Evolutionary conservation across 2,113 vertebrate species (phyloP), one percentile per base, ranked within the genome.

Genomic region (Eolophus roseicapilla): DNA sequence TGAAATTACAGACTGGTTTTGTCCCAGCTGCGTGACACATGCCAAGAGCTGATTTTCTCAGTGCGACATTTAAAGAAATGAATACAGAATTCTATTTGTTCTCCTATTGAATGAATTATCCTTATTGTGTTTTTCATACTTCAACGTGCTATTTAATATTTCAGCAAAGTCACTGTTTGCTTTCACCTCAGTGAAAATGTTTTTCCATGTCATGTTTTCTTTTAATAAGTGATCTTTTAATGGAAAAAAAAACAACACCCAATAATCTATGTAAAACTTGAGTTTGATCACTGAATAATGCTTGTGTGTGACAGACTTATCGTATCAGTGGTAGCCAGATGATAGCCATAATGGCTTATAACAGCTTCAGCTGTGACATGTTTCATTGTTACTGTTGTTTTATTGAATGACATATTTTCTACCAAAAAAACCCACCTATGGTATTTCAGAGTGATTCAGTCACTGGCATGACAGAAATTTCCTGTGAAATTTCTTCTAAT

Each of bases 1-100:
- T 73, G 85, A 92, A 95, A 97, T 94, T 88, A 81, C 77, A 92
- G 50, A 53, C 35, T 92, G 29, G 13, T 94, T 96, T 78, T 86
- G 35, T 86, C 78, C 85, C 85, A 95, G 70, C 82, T 90, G 77
- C 29, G 3, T 69, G 95, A 86, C n/a, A 93, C 91, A 59, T 92
- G 67, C 53, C 65, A 95, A 96, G 76, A 97, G 39, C 44, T 89
- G 82, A 74, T 92, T 82, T 96, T 96, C 89, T 75, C 82, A 90
- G 49, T 46, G 43, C 71, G 52, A 89, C 44, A 65, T 96, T 95
- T 93, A 91, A 80, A 35, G 52, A 92, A 96, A 82, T 86, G 43
- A 94, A 95, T 87, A 67, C 59, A 90, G 39, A 67, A 88, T 95
- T 94, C 39, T 83, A 31, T 93, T 78, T 93, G 33, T 86, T 95